phyloP scores from a whole-genome alignment of 2,113 vertebrate species.

The Sebastes schlegelii region DNA sequence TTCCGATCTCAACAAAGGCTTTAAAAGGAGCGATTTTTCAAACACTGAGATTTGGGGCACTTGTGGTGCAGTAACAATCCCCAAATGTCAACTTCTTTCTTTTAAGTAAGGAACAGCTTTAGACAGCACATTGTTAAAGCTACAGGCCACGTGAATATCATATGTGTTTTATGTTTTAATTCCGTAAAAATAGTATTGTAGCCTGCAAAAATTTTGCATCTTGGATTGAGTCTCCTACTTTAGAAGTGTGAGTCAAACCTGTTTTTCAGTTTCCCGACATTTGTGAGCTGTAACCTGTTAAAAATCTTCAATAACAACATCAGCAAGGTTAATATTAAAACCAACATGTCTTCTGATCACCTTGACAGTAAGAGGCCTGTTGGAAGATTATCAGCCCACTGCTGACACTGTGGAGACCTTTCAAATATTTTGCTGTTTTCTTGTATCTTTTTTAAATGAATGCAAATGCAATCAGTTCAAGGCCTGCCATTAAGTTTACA shows the following conservation, averaged over 20 bases:
- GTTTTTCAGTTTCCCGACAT: constrained; percentile 1
- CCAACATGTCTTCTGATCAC: neutral
- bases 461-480: neutral
- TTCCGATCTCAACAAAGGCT: constrained; percentile 37
- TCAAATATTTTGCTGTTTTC: neutral
- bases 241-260: neutral
- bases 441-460: neutral
- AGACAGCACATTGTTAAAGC: constrained; percentile 26
- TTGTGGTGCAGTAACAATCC: neutral
- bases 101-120: constrained; percentile 21
- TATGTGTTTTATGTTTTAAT: constrained; percentile 6
- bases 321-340: constrained; percentile 30
- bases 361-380: constrained; percentile 13
- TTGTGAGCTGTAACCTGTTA: neutral
- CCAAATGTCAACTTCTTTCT: constrained; percentile 37
- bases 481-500: neutral
- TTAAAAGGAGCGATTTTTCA: constrained; percentile 26
- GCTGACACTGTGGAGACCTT: neutral
- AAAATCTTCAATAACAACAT: neutral
- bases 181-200: neutral
- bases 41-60: constrained; percentile 24
- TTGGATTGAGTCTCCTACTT: neutral
- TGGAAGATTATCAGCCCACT: constrained; percentile 24
- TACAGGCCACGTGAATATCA: constrained; percentile 10
- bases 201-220: neutral